These are phyloP conservation scores for Puntigrus tetrazona DNA, from an alignment of 2,113 vertebrate genomes.

Conservation along the genomic window DNA sequence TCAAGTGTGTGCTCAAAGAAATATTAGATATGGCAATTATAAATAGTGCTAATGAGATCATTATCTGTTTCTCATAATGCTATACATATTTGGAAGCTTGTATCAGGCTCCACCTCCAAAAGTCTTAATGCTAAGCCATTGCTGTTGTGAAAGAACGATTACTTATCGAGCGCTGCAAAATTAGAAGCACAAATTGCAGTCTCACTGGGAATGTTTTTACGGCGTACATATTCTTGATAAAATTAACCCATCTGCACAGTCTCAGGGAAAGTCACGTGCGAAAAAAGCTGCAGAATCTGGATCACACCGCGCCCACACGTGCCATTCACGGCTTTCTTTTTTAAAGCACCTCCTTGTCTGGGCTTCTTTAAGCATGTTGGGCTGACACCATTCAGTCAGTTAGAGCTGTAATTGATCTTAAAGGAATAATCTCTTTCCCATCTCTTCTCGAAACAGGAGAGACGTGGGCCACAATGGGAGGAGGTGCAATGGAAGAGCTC, in stretches of 20 bases:
- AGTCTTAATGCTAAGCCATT: conserved; percentile 11
- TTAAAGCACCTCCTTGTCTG: conserved; percentile 41
- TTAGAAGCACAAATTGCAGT: conserved; percentile 27
- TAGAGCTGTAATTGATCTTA: conserved; percentile 65
- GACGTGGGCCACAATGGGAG: conserved; percentile 58
- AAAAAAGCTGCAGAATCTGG: conserved; percentile 17
- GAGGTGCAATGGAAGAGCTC: conserved; percentile 51
- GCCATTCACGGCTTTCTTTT: conserved; percentile 35
- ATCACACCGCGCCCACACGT: conserved; percentile 24
- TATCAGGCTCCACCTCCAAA: neutral
- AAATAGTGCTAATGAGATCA: conserved; percentile 54
- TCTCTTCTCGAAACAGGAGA: conserved; percentile 54
- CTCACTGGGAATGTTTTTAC: conserved; percentile 26
- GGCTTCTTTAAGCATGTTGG: conserved; percentile 41
- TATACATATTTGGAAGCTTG: conserved; percentile 33
- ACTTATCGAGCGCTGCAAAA: conserved; percentile 8
- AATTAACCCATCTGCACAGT: conserved; percentile 12
- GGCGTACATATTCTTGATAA: neutral
- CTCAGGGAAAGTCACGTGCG: conserved; percentile 7
- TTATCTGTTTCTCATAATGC: conserved; percentile 45
- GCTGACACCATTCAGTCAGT: conserved; percentile 62
- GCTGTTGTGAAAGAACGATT: conserved; percentile 24
- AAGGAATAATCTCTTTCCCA: conserved; percentile 70
- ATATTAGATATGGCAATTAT: conserved; percentile 51
- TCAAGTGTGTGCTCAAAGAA: conserved; percentile 41